These are phyloP conservation scores for Diplosoma virens DNA, from an alignment of 23 tunicate genomes.

Conservation along the genomic window DNA sequence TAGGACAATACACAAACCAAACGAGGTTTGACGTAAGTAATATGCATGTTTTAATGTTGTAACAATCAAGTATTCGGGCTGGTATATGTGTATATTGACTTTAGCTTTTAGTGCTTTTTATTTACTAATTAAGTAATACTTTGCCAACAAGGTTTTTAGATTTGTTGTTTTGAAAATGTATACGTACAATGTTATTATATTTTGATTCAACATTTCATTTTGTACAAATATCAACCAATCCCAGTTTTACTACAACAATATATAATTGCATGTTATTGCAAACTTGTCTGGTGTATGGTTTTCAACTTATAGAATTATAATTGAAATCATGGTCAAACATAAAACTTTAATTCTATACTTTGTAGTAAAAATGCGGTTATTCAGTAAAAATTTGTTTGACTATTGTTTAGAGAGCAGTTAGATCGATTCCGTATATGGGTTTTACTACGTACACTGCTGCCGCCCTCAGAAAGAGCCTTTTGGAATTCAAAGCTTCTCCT, in stretches of 20 bases:
- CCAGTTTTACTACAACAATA: not conserved
- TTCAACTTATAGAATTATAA: too few relatives aligned
- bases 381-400: not conserved
- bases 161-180: too few relatives aligned
- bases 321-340: too few relatives aligned
- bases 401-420: conserved; percentile 33
- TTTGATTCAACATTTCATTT: not conserved
- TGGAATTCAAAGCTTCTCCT: conserved; percentile 33
- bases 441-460: conserved; percentile 51
- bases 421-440: conserved; percentile 13
- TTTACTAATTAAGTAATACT: too few relatives aligned
- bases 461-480: conserved; percentile 45
- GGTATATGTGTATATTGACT: too few relatives aligned
- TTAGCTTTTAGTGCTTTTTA: not conserved
- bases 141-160: too few relatives aligned
- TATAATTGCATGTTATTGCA: too few relatives aligned
- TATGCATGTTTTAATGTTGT: not conserved
- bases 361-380: too few relatives aligned
- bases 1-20: conserved; percentile 28
- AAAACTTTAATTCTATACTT: too few relatives aligned
- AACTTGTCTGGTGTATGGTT: too few relatives aligned
- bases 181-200: not conserved
- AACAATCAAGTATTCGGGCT: too few relatives aligned
- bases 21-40: conserved; percentile 43
- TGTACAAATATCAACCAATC: too few relatives aligned